A percentile compares a stretch with the other conserved stretches of the same genome.
These are phyloP conservation scores for Danio jaintianensis DNA, from an alignment of 2,797 vertebrate species.

Conservation along the genomic window DNA sequence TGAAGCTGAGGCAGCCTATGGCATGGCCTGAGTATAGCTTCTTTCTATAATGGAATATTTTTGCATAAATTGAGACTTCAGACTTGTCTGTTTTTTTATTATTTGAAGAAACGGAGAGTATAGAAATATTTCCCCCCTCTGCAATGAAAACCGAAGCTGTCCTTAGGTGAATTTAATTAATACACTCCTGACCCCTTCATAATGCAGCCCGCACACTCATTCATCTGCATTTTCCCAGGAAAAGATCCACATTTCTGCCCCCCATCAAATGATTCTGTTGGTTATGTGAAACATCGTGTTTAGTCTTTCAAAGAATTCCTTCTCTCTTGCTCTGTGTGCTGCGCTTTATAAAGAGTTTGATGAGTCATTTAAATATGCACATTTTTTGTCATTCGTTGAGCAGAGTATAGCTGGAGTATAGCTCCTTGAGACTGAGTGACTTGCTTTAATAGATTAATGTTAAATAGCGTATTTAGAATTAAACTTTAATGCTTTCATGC, in stretches of 20 bases:
- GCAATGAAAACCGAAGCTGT: conserved; percentile 15
- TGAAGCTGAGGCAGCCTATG: conserved; percentile 55
- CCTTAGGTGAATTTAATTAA: conserved; percentile 41
- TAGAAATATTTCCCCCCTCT: conserved; percentile 24
- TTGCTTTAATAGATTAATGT: conserved; percentile 15
- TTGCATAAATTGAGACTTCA: conserved; percentile 58
- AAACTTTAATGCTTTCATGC: not conserved
- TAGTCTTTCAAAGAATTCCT: conserved; percentile 24
- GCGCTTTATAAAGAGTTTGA: conserved; percentile 26
- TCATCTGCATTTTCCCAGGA: conserved; percentile 8
- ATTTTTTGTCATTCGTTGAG: conserved; percentile 38
- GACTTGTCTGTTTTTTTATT: conserved; percentile 46
- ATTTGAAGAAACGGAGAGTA: not conserved
- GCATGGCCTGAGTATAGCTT: conserved; percentile 53
- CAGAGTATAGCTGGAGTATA: not conserved
- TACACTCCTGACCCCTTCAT: conserved; percentile 16
- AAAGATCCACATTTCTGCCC: conserved; percentile 6
- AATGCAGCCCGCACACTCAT: not conserved
- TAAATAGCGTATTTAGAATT: not conserved
- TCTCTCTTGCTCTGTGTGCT: not conserved
- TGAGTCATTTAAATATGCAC: conserved; percentile 45
- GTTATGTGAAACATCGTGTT: conserved; percentile 17
- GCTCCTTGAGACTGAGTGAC: conserved; percentile 30
- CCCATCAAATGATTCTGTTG: not conserved
- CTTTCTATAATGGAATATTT: conserved; percentile 56